Conservation (phyloP, 1,140 invertebrate genomes). For the Brachionus calyciflorus region DNA sequence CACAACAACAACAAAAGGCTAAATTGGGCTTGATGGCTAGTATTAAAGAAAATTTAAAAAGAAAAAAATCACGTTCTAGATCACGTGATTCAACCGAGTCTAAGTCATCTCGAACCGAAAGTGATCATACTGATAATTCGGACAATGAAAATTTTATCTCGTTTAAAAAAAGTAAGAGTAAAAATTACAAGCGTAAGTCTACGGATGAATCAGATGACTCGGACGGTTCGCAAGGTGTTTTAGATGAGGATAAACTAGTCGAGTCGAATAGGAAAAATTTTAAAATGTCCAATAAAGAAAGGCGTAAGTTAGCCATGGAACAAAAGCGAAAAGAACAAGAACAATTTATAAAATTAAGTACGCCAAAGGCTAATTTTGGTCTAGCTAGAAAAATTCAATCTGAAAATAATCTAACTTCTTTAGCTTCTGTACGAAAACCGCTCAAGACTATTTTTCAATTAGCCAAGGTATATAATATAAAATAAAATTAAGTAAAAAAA, state of each 20-base stretch:
- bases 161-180: slow-evolving; percentile 26
- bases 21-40: background rate
- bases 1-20: background rate
- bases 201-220: background rate
- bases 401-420: slow-evolving; percentile 25
- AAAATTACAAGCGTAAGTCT: slow-evolving; percentile 33
- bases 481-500: too few species aligned
- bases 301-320: background rate
- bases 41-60: slow-evolving; percentile 26
- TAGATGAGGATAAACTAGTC: slow-evolving; percentile 11
- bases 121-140: background rate
- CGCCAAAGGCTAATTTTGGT: background rate
- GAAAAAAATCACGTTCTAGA: background rate
- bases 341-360: background rate
- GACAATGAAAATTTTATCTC: slow-evolving; percentile 25
- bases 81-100: background rate
- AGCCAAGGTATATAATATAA: background rate
- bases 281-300: slow-evolving; percentile 13
- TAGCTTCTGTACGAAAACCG: background rate
- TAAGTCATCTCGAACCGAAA: slow-evolving; percentile 10
- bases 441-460: slow-evolving; percentile 26
- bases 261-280: background rate
- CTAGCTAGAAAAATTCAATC: slow-evolving; percentile 5
- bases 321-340: slow-evolving; percentile 19
- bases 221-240: background rate